phyloP scores from a whole-genome alignment of 2,113 vertebrate genomes.

The Ptychochromis oligacanthus region DNA sequence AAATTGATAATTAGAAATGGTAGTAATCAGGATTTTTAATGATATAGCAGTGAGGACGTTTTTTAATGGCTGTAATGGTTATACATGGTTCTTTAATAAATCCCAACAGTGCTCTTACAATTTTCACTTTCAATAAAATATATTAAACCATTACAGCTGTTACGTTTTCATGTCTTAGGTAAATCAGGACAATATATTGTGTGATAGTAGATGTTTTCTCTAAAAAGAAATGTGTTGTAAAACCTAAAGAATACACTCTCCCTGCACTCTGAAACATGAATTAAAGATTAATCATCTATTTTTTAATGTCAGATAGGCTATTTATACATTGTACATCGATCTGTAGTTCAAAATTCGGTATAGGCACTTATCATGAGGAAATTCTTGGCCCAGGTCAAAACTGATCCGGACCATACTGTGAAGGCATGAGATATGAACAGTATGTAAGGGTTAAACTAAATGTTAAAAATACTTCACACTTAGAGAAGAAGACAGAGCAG shows the following conservation, averaged over 20 bases:
- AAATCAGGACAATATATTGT: neutral
- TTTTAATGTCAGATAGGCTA: neutral
- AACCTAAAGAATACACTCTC: neutral
- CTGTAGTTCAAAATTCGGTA: too few relatives aligned
- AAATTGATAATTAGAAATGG: neutral
- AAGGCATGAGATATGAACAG: neutral
- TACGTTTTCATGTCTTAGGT: rapidly evolving
- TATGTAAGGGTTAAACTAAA: neutral
- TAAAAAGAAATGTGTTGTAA: neutral
- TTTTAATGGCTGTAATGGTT: neutral
- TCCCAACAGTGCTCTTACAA: neutral
- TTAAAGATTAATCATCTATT: neutral
- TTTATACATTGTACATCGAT: neutral
- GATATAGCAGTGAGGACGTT: neutral
- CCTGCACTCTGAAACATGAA: neutral
- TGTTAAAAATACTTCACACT: neutral
- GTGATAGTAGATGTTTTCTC: neutral
- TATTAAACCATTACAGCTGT: neutral
- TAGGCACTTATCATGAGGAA: too few relatives aligned
- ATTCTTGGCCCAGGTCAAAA: neutral
- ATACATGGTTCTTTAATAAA: neutral
- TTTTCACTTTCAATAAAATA: neutral
- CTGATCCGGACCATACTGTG: too few relatives aligned
- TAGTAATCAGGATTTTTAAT: neutral
- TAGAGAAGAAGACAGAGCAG: neutral